A percentile compares a stretch with the other conserved stretches of the same genome.
These are phyloP conservation scores for Chlorodrepanis virens DNA, from an alignment of 2,113 vertebrate species.

Conservation along the genomic window DNA sequence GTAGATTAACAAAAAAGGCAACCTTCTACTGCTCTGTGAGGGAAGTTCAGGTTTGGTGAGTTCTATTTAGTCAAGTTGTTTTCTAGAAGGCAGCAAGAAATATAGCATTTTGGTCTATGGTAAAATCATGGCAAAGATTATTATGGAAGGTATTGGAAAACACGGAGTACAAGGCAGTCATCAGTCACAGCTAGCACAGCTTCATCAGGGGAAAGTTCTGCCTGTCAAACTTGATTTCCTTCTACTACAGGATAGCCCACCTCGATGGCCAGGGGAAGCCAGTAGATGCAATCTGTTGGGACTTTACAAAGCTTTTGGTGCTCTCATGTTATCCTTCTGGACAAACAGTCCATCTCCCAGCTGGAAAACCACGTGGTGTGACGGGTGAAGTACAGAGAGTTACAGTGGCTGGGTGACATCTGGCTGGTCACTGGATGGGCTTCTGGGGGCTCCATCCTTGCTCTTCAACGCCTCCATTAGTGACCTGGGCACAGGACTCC, in stretches of 20 bases:
- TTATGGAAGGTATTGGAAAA: not conserved
- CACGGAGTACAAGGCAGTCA: not conserved
- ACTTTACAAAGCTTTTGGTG: not conserved
- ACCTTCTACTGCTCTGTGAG: not conserved
- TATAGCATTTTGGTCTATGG: not conserved
- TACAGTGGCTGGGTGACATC: not conserved
- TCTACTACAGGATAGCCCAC: accelerated
- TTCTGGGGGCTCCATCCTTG: not conserved
- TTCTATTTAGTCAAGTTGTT: not conserved
- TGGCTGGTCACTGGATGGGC: not conserved
- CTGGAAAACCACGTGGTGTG: not conserved
- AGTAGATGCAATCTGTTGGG: not conserved
- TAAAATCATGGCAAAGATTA: not conserved
- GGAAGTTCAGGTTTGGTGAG: not conserved
- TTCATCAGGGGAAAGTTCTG: not conserved
- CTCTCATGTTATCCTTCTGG: not conserved
- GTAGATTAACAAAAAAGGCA: not conserved
- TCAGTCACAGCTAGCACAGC: not conserved
- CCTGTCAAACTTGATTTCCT: not conserved
- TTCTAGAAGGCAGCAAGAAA: not conserved
- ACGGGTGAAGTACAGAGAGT: not conserved
- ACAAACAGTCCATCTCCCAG: not conserved
- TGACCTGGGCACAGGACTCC: not conserved
- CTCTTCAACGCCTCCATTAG: too few relatives aligned
- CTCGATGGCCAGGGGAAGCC: not conserved